Conservation (phyloP, 2,888 invertebrate genomes). For the Andrena flavipes region DNA sequence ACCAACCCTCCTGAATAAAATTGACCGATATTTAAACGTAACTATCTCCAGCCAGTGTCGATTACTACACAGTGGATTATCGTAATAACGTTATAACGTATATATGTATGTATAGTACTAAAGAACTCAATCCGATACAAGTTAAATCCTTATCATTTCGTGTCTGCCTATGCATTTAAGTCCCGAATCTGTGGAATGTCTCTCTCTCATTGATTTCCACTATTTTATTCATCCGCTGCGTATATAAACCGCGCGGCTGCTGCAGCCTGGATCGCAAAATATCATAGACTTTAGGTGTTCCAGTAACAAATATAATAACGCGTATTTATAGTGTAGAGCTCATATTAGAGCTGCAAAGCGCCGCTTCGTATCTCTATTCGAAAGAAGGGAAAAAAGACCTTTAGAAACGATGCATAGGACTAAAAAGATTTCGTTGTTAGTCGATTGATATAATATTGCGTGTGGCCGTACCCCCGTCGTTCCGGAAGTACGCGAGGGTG, state of each 20-base stretch:
- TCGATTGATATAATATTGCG: slow-evolving; percentile 70
- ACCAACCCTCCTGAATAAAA: slow-evolving; percentile 81
- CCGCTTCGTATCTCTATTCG: slow-evolving; percentile 14
- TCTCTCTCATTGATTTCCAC: slow-evolving; percentile 80
- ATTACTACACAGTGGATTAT: slow-evolving; percentile 80
- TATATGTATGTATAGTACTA: slow-evolving; percentile 75
- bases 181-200: slow-evolving; percentile 84
- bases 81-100: slow-evolving; percentile 78
- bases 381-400: slow-evolving; percentile 20
- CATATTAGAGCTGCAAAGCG: slow-evolving; percentile 78
- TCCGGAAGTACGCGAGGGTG: slow-evolving; percentile 34
- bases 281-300: slow-evolving; percentile 79
- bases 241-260: slow-evolving; percentile 70
- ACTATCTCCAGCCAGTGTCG: slow-evolving; percentile 79
- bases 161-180: slow-evolving; percentile 82
- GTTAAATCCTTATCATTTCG: slow-evolving; percentile 74
- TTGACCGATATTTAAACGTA: slow-evolving; percentile 75
- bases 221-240: slow-evolving; percentile 74
- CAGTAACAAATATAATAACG: slow-evolving; percentile 77
- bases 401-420: slow-evolving; percentile 75
- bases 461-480: slow-evolving; percentile 44
- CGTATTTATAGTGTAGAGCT: slow-evolving; percentile 77
- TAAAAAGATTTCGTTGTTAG: slow-evolving; percentile 81
- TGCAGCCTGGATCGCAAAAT: slow-evolving; percentile 74
- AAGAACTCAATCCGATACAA: slow-evolving; percentile 79